Base-by-base conservation (phyloP, 2,888 invertebrate genomes). In the Trypoxylon attenuatum region DNA sequence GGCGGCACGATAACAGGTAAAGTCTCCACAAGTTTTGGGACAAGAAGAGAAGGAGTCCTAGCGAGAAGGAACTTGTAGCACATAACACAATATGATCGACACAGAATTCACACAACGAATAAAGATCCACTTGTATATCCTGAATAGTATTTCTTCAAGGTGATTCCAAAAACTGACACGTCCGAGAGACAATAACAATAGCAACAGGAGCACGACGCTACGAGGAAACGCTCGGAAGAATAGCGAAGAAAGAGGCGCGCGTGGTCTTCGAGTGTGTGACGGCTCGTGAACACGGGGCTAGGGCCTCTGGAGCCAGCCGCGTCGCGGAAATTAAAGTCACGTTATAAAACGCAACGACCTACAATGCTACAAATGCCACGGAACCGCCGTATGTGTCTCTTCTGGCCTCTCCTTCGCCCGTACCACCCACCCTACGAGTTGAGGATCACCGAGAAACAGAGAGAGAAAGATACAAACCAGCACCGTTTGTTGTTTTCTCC, bases 281-380 rank as follows among this genome's bases (percentile, higher is more conserved):
- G 53, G 43, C 64, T 53, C 52, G 46, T 27, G 27, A 51, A 57
- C 66, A 57, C 57, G 54, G 60, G 45, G 38, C n/a, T 19, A n/a
- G n/a, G n/a, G n/a, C 38, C 41, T 5, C 29, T 46, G 41, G n/a
- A n/a, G 25, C 53, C 50, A 33, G 53, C 53, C 54, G 50, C 43
- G 39, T 39, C 61, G 59, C 77, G 81, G 76, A 80, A 82, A 81
- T 83, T 79, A 81, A 83, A 76, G 82, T 81, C 81, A 75, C 79
- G 81, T 83, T 83, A 82, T 80, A 84, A 84, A 85, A 85, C 82
- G 83, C 82, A 83, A 81, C 84, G 85, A 85, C 84, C 85, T 82
- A 85, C 84, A 83, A 84, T 84, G 78, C 80, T 81, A 79, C 82
- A 79, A 83, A 82, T 79, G 80, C 79, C 76, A 76, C 70, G 76